Conservation (phyloP, 2,888 invertebrate genomes). For the Unio delphinus region DNA sequence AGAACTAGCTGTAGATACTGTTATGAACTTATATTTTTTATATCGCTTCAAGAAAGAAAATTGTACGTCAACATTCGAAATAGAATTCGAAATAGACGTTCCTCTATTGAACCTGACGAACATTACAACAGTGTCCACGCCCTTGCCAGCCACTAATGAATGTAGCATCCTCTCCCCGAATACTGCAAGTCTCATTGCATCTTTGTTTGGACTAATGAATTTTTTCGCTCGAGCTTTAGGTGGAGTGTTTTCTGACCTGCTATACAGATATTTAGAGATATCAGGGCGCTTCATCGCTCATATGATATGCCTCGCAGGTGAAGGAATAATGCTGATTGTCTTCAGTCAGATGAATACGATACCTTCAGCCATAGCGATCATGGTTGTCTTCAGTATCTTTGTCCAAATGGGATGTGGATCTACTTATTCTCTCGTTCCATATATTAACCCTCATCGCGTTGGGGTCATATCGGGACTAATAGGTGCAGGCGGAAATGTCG, state of each 20-base stretch:
- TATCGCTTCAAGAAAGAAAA: constrained; percentile 8
- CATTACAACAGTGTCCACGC: neutral
- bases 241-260: constrained; percentile 7
- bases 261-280: neutral
- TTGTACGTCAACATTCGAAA: constrained; percentile 1
- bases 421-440: constrained; percentile 10
- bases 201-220: constrained; percentile 10
- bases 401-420: constrained; percentile 13
- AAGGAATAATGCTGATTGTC: constrained; percentile 10
- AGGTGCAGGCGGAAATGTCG: constrained; percentile 12
- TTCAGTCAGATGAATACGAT: constrained; percentile 9
- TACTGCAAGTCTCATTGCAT: constrained; percentile 9
- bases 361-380: constrained; percentile 3
- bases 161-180: constrained; percentile 9
- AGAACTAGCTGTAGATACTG: constrained; percentile 13
- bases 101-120: constrained; percentile 3
- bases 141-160: neutral
- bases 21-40: constrained; percentile 13
- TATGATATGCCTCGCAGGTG: constrained; percentile 4
- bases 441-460: constrained; percentile 1
- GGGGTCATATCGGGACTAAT: constrained; percentile 12
- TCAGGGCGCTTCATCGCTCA: constrained; percentile 4
- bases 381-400: constrained; percentile 10
- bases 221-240: constrained; percentile 9
- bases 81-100: neutral